A percentile compares a stretch with the other conserved stretches of the same genome.
Evolutionary conservation across 2,113 vertebrate genomes (phyloP).

Genomic region (Sylvia atricapilla): DNA sequence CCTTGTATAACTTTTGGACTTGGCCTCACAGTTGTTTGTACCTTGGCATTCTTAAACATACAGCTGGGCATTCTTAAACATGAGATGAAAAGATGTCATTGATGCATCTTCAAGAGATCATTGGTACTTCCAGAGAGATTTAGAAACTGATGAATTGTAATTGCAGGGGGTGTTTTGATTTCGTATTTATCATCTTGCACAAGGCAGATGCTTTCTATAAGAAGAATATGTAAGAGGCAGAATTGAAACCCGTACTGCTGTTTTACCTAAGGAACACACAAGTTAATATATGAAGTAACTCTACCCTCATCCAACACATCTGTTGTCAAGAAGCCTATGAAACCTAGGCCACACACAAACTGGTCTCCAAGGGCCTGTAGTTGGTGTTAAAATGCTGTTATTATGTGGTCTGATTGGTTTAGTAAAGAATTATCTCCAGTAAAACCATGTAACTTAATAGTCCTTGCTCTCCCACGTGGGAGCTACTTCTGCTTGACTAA

Average conservation of each 20-base stretch:
- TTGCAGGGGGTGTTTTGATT: neutral
- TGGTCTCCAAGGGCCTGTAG: slow-evolving; percentile 60
- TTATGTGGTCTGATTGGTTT: slow-evolving; percentile 72
- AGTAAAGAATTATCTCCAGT: slow-evolving; percentile 67
- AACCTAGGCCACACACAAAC: slow-evolving; percentile 76
- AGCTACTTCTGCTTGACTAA: slow-evolving; percentile 32
- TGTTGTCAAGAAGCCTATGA: slow-evolving; percentile 70
- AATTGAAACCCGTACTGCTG: slow-evolving; percentile 12
- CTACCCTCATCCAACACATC: slow-evolving; percentile 71
- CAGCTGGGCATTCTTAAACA: accelerated
- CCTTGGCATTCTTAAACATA: neutral
- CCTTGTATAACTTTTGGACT: neutral
- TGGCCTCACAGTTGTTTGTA: neutral
- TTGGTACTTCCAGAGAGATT: neutral
- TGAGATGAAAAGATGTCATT: neutral
- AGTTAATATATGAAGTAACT: slow-evolving; percentile 67
- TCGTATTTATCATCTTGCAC: neutral
- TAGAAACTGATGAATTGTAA: neutral
- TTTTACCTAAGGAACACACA: slow-evolving; percentile 49
- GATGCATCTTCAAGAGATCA: neutral
- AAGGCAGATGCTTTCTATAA: neutral
- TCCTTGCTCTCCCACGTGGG: slow-evolving; percentile 23
- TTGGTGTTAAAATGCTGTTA: slow-evolving; percentile 72
- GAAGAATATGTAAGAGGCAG: neutral
- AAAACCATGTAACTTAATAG: slow-evolving; percentile 61